A percentile compares a stretch with the other conserved stretches of the same genome.
These are phyloP conservation scores for Diachrysia chrysitis DNA, from an alignment of 2,888 invertebrate genomes.

Conservation along the genomic window DNA sequence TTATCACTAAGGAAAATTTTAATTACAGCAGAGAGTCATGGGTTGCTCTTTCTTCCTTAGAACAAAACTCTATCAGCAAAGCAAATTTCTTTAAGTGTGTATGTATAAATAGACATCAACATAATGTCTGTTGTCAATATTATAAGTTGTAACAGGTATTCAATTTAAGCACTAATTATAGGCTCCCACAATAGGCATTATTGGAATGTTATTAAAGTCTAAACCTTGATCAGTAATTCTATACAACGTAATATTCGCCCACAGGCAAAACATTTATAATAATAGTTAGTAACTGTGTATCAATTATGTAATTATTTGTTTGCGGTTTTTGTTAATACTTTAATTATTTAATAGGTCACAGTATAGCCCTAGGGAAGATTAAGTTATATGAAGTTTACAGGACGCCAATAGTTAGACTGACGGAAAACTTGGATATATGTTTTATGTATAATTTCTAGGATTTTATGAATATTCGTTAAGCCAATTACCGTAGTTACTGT, in stretches of 20 bases:
- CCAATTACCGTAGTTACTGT: too few relatives aligned
- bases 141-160: neutral
- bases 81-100: too few relatives aligned
- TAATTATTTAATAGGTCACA: slow-evolving; percentile 21
- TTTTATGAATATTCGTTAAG: too few relatives aligned
- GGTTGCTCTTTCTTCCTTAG: too few relatives aligned
- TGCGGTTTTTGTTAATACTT: slow-evolving; percentile 25
- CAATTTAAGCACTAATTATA: neutral
- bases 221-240: slow-evolving; percentile 24
- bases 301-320: slow-evolving; percentile 36
- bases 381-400: slow-evolving; percentile 1
- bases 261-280: slow-evolving; percentile 14
- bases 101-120: too few relatives aligned
- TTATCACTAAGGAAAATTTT: too few relatives aligned
- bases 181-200: neutral
- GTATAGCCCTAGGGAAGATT: slow-evolving; percentile 21
- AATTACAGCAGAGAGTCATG: too few relatives aligned
- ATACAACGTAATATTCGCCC: slow-evolving; percentile 14
- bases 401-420: neutral
- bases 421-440: too few relatives aligned
- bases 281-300: slow-evolving; percentile 17
- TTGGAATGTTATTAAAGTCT: slow-evolving; percentile 18
- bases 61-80: too few relatives aligned
- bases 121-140: neutral
- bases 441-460: too few relatives aligned